Evolutionary conservation across 2,113 vertebrate species (phyloP).

Genomic region (Gallinago jamesoni): DNA sequence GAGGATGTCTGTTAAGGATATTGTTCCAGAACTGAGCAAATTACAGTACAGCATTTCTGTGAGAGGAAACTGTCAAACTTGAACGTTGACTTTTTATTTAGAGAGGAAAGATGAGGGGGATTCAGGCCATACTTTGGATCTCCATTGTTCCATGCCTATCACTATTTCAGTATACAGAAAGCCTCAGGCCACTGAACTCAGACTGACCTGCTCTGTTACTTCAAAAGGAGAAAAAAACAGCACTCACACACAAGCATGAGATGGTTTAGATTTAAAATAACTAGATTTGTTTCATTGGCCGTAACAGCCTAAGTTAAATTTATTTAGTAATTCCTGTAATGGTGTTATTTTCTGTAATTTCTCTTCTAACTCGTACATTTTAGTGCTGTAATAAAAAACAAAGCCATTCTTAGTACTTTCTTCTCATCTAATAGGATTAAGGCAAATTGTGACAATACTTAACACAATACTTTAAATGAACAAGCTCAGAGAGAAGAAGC

Average conservation of each 20-base stretch:
- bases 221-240: background rate
- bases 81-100: background rate
- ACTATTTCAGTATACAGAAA: background rate
- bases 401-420: background rate
- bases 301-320: background rate
- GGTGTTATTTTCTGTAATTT: background rate
- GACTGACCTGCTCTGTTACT: background rate
- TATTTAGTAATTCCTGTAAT: background rate
- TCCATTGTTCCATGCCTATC: background rate
- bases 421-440: background rate
- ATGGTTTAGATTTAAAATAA: background rate
- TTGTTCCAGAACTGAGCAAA: background rate
- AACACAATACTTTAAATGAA: background rate
- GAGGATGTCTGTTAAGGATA: background rate
- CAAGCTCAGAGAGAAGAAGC: background rate
- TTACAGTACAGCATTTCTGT: background rate
- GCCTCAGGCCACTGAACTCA: background rate
- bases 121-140: background rate
- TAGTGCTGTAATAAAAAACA: background rate
- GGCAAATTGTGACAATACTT: background rate
- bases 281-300: background rate
- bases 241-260: background rate
- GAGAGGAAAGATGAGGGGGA: background rate
- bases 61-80: background rate
- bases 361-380: background rate